Conservation (phyloP, 2,797 vertebrate genomes). For the Okamejei kenojei region DNA sequence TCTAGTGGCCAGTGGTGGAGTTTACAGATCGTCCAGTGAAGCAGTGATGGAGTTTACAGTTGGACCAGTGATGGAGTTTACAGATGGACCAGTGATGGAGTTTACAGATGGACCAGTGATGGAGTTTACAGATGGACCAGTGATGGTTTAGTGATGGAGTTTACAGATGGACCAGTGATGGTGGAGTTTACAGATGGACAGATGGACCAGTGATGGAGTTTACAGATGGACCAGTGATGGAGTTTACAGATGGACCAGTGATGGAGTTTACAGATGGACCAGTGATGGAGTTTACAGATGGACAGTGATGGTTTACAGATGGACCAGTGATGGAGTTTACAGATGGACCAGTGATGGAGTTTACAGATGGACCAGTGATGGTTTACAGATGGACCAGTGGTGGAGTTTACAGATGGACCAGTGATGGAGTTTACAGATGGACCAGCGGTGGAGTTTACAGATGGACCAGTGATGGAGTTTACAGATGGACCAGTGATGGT, state of each 20-base stretch:
- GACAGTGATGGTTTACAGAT: no score
- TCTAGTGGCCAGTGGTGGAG: not conserved
- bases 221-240: not conserved
- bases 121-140: not conserved
- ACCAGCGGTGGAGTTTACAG: no score
- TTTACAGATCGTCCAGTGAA: not conserved
- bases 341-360: no score
- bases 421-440: not conserved
- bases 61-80: not conserved
- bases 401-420: no score
- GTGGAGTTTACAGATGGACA: no score
- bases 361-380: not conserved
- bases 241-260: no score
- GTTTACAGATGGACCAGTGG: no score
- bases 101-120: not conserved
- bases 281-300: not conserved
- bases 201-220: not conserved
- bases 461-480: no score
- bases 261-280: no score
- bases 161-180: no score
- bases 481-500: not conserved
- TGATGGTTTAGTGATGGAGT: no score
- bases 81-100: no score
- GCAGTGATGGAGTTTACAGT: not conserved
- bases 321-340: not conserved